Evolutionary conservation across 1,140 invertebrate species (phyloP), one percentile per base, ranked within the genome.

Genomic region (Scaptomyza montana): DNA sequence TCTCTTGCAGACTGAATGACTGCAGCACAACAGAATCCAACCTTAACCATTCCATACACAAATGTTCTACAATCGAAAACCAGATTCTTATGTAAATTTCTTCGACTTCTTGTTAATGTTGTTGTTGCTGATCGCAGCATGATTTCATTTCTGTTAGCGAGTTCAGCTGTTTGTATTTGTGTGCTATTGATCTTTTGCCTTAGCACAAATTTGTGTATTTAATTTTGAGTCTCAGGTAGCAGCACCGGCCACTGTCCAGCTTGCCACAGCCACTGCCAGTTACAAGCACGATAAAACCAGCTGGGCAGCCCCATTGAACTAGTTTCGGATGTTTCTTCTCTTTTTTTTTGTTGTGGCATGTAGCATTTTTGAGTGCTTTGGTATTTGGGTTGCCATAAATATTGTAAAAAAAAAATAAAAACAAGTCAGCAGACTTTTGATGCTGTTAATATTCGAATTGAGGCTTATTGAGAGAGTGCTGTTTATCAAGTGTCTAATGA

Each of bases 301-400:
- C 82, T 86, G 78, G 82, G 67, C 53, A 87, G 81, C 86, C 82
- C 81, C 81, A 86, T 81, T 86, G 81, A 86, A 86, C 82, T 86
- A 86, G 81, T 86, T 87, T 82, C 71, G 51, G 53, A 6, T 30
- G 30, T 30, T 30, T 16, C 16, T 16, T 16, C 16, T 16, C 1
- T 5, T 30, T 6, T 30, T 30, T 30, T 30, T 30, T 25, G 47
- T 65, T 86, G 81, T 86, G 82, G 82, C 82, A 86, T 87, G 82
- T 78, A 81, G 73, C 70, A 53, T 47, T 85, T 85, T 65, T 64
- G 57, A 80, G 60, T 77, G 78, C 33, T 54, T 70, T 75, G 81
- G 81, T 81, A 86, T 86, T 86, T 86, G 74, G 81, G 81, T 86
- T 87, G 82, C 69, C 74, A 77, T 64, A 80, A 60, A 65, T 66